Conservation (phyloP, 2,113 vertebrate genomes). For the Nasalis larvatus region DNA sequence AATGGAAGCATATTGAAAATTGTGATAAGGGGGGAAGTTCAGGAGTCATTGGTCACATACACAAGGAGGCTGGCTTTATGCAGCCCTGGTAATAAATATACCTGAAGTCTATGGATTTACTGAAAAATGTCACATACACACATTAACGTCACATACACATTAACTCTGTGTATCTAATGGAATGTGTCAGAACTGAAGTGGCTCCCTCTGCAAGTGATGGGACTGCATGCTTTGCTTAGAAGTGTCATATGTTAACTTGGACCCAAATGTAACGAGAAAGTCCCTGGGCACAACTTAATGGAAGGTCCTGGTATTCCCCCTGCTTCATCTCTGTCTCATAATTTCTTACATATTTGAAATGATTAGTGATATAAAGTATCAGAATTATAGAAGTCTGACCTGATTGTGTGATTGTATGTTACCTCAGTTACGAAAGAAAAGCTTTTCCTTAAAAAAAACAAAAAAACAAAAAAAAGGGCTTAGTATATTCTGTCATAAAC, state of each 20-base stretch:
- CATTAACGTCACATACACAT: too few species aligned
- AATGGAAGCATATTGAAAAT: neutral
- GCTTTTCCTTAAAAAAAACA: neutral
- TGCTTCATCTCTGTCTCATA: neutral
- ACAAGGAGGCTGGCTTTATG: neutral
- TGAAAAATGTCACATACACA: neutral
- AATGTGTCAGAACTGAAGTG: neutral
- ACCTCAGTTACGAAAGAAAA: neutral
- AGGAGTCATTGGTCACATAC: neutral
- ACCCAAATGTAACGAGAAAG: neutral
- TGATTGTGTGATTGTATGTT: neutral
- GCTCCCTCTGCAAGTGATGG: neutral
- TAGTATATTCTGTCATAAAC: neutral
- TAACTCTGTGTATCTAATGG: neutral
- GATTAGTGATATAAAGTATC: neutral
- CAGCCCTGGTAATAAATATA: neutral
- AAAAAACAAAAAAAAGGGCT: neutral
- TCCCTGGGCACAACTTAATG: neutral
- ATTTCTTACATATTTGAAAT: neutral
- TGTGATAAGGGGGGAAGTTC: accelerated
- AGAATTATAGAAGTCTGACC: neutral
- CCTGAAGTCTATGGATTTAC: neutral
- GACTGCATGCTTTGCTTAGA: neutral
- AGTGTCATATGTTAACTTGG: neutral
- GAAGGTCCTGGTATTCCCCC: neutral